Conservation (phyloP, 2,113 vertebrate species). For the Ceuthmochares aereus region DNA sequence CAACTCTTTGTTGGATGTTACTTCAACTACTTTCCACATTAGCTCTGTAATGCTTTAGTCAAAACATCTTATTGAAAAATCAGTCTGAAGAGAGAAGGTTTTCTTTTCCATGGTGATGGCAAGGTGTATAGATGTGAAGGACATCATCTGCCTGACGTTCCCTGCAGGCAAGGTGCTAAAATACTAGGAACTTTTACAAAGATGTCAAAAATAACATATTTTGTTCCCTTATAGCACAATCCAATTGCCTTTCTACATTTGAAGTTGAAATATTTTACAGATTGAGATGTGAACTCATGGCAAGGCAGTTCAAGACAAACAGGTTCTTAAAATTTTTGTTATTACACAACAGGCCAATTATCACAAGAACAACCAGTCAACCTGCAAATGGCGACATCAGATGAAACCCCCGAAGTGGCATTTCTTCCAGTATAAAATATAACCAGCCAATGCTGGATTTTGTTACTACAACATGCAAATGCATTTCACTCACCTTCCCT, state of each 20-base stretch:
- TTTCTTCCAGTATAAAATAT: not conserved
- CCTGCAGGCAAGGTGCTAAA: not conserved
- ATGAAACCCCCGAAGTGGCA: not conserved
- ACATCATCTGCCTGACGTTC: not conserved
- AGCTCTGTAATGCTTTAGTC: not conserved
- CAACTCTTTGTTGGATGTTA: not conserved
- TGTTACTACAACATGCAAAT: not conserved
- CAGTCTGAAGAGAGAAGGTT: not conserved
- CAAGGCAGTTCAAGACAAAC: not conserved
- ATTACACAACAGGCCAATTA: not conserved
- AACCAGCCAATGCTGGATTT: not conserved
- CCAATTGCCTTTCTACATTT: not conserved
- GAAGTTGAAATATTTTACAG: not conserved
- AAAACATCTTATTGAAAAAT: not conserved
- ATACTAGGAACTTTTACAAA: not conserved
- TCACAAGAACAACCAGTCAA: not conserved
- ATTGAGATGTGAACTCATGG: not conserved
- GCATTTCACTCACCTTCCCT: not conserved
- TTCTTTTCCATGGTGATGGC: not conserved
- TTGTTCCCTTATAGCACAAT: not conserved
- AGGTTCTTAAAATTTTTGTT: not conserved
- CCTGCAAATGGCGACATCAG: not conserved
- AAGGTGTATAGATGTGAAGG: not conserved
- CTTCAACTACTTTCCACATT: not conserved
- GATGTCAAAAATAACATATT: not conserved